Conservation (phyloP, 2,888 invertebrate genomes). For the Drosophila nr. medialis region DNA sequence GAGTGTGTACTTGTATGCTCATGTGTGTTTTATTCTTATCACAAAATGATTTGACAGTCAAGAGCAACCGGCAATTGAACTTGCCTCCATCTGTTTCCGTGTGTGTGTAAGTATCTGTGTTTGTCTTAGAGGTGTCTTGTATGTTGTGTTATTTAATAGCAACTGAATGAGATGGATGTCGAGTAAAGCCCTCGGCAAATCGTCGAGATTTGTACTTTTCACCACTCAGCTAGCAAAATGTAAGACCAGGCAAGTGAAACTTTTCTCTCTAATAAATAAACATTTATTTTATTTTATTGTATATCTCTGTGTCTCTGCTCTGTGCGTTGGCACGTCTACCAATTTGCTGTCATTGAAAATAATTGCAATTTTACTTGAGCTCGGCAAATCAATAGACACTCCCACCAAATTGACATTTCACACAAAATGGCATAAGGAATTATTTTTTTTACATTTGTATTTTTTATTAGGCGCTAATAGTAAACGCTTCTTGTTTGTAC, state of each 20-base stretch:
- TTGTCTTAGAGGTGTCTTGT: constrained; percentile 12
- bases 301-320: constrained; percentile 24
- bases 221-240: constrained; percentile 20
- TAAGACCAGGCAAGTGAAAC: constrained; percentile 3
- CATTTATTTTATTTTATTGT: constrained; percentile 56
- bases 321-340: constrained; percentile 54
- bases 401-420: constrained; percentile 43
- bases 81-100: constrained; percentile 8
- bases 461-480: constrained; percentile 44
- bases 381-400: constrained; percentile 56
- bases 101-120: constrained; percentile 1
- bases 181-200: constrained; percentile 31
- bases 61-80: constrained; percentile 69
- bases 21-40: constrained; percentile 66
- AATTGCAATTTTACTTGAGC: constrained; percentile 67
- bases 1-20: constrained; percentile 11
- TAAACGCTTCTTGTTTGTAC: constrained; percentile 5
- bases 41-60: constrained; percentile 72
- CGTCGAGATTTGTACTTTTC: constrained; percentile 33
- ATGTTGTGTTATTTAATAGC: constrained; percentile 54
- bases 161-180: constrained; percentile 19
- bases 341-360: constrained; percentile 67
- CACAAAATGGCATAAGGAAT: constrained; percentile 24
- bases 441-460: background rate
- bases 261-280: constrained; percentile 50